Evolutionary conservation across 2,113 vertebrate genomes (phyloP).

Genomic region (Panthera leo): DNA sequence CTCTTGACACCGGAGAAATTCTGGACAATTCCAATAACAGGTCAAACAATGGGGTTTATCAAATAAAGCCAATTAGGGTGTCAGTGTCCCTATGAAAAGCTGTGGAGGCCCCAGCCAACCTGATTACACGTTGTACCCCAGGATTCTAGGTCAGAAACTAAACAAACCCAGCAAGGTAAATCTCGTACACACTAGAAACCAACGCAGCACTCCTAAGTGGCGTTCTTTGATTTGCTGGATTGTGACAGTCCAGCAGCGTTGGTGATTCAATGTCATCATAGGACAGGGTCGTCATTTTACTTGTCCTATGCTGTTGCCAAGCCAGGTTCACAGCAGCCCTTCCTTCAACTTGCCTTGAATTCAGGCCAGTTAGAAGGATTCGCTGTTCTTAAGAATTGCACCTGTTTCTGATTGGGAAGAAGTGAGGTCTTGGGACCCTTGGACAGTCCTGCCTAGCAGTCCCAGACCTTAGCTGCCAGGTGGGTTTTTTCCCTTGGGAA

Average conservation of each 20-base stretch:
- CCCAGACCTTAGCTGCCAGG: not conserved
- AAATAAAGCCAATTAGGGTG: not conserved
- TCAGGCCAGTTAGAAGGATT: not conserved
- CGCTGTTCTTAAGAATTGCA: not conserved
- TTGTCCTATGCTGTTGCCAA: not conserved
- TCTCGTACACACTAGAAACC: not conserved
- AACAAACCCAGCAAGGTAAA: not conserved
- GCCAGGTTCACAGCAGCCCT: not conserved
- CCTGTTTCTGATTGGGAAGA: not conserved
- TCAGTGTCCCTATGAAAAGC: not conserved
- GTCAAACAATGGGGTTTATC: not conserved
- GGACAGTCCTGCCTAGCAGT: not conserved
- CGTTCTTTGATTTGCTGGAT: not conserved
- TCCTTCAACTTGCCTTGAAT: not conserved
- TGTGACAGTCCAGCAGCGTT: not conserved
- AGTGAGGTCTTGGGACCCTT: not conserved
- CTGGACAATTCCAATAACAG: not conserved
- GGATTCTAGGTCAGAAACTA: not conserved
- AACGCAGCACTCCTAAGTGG: rapidly evolving
- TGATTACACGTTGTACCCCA: not conserved
- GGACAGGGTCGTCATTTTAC: not conserved
- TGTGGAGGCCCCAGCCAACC: not conserved
- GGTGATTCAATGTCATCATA: not conserved
- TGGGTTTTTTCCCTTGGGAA: not conserved
- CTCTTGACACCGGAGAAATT: not conserved